phyloP scores from a whole-genome alignment of 2,797 vertebrate species.

The Microcaecilia unicolor region DNA sequence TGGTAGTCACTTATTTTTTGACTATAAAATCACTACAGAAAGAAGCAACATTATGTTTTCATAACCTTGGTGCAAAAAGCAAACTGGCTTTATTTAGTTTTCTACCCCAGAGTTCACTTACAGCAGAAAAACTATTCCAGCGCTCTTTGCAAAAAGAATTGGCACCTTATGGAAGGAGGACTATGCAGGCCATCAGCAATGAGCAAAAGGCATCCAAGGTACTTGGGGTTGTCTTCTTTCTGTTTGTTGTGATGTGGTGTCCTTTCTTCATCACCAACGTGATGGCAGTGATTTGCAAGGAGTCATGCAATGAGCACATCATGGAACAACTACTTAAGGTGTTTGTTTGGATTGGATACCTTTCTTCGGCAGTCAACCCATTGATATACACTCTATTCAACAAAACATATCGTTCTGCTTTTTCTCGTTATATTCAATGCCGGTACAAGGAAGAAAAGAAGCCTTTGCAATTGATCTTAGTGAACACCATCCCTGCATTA shows the following conservation, averaged over 20 bases:
- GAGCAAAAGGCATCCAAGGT: constrained; percentile 96
- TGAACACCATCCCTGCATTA: constrained; percentile 84
- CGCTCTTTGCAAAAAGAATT: constrained; percentile 70
- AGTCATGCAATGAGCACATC: constrained; percentile 60
- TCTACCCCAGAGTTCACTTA: constrained; percentile 76
- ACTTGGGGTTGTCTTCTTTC: constrained; percentile 89
- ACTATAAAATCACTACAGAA: constrained; percentile 85
- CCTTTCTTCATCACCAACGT: constrained; percentile 96
- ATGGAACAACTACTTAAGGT: constrained; percentile 77
- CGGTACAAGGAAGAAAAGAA: constrained; percentile 79
- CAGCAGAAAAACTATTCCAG: constrained; percentile 80
- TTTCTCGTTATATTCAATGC: constrained; percentile 81
- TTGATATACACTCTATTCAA: constrained; percentile 92
- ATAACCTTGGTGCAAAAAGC: constrained; percentile 70
- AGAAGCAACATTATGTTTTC: constrained; percentile 77
- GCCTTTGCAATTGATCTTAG: constrained; percentile 81
- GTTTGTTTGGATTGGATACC: constrained; percentile 94
- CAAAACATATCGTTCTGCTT: constrained; percentile 84
- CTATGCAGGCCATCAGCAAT: constrained; percentile 89
- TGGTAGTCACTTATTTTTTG: constrained; percentile 92
- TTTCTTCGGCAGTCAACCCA: constrained; percentile 91
- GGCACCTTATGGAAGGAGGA: constrained; percentile 61
- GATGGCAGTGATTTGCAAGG: constrained; percentile 74
- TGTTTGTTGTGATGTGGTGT: constrained; percentile 97
- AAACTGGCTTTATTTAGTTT: constrained; percentile 78